phyloP scores from a whole-genome alignment of 2,113 vertebrate genomes.

The Lasiurus borealis region DNA sequence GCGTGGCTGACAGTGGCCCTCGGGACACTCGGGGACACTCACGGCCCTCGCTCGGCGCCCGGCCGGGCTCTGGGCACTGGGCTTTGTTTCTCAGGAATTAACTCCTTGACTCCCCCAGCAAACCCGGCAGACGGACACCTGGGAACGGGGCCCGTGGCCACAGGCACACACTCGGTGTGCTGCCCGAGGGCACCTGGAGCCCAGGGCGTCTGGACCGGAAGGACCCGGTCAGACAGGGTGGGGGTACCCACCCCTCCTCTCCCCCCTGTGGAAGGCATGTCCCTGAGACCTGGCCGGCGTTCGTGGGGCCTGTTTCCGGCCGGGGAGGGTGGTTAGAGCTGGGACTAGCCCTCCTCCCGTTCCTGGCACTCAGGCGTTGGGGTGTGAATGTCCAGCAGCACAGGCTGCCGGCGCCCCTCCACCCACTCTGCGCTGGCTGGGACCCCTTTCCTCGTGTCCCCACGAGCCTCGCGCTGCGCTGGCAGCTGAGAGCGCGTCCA shows the following conservation, averaged over 20 bases:
- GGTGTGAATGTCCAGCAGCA: background rate
- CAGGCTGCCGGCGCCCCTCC: accelerated
- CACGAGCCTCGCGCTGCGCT: background rate
- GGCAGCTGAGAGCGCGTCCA: background rate
- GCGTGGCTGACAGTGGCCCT: accelerated
- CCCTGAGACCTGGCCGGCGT: no score
- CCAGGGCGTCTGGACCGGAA: background rate
- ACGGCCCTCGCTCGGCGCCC: accelerated
- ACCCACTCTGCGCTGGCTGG: accelerated
- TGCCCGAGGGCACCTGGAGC: accelerated
- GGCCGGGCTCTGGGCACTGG: background rate
- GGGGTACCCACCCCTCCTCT: no score
- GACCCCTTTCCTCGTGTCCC: background rate
- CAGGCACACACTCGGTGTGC: accelerated
- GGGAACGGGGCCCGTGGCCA: background rate
- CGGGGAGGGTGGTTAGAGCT: no score
- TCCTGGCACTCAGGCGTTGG: accelerated
- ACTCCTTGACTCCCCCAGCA: background rate
- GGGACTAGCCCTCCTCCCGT: no score
- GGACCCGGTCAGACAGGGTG: no score
- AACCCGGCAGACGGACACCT: background rate
- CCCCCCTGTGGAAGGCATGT: no score
- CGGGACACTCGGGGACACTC: accelerated
- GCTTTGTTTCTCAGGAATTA: no score
- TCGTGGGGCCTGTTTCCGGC: no score